phyloP scores from a whole-genome alignment of 2,113 vertebrate species.

The Craseonycteris thonglongyai region DNA sequence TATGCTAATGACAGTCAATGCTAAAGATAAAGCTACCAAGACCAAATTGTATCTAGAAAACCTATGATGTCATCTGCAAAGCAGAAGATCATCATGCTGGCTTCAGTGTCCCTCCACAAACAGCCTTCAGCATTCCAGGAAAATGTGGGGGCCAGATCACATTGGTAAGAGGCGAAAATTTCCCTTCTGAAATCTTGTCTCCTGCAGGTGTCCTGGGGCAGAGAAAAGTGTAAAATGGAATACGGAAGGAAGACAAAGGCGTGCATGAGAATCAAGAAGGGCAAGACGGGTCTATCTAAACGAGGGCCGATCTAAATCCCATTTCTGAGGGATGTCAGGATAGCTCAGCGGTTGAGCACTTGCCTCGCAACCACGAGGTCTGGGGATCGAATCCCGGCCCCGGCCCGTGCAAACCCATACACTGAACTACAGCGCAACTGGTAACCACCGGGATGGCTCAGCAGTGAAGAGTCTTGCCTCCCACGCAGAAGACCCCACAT shows the following conservation, averaged over 20 bases:
- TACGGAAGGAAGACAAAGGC: not conserved
- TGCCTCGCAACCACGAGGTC: no score
- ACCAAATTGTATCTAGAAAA: not conserved
- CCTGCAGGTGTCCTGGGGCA: not conserved
- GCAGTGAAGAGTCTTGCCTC: no score
- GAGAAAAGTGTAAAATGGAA: not conserved
- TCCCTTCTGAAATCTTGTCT: not conserved
- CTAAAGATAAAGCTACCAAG: not conserved
- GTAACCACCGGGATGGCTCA: no score
- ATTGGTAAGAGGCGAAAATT: not conserved
- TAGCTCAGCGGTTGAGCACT: no score
- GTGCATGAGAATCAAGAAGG: not conserved
- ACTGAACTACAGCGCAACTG: no score
- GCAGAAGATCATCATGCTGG: not conserved
- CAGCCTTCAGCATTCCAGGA: not conserved
- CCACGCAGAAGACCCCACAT: no score
- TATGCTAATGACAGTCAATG: not conserved
- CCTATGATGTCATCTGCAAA: not conserved
- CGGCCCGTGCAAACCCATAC: no score
- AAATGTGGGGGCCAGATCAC: not conserved
- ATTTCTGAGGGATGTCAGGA: no score
- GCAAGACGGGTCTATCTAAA: not conserved
- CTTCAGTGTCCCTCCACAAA: not conserved
- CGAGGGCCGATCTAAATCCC: not conserved
- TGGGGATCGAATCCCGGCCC: no score